Conservation (phyloP, 2,113 vertebrate species). For the Ursus arctos region DNA sequence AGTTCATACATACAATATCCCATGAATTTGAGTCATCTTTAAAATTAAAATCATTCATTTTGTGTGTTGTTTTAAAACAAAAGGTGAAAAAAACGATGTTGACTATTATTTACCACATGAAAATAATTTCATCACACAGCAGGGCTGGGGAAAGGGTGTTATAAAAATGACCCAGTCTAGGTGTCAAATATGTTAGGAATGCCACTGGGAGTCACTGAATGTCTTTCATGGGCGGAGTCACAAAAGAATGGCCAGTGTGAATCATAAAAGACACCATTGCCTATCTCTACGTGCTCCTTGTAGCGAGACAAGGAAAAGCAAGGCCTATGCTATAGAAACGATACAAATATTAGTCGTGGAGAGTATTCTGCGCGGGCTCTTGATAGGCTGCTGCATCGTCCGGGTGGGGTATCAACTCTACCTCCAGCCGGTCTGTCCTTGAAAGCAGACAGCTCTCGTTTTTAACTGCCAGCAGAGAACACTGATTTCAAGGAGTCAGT, state of each 20-base stretch:
- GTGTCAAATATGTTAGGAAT: slow-evolving; percentile 22
- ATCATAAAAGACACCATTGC: background rate
- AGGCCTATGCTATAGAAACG: background rate
- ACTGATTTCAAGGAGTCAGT: background rate
- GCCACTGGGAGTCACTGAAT: background rate
- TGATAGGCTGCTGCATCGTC: background rate
- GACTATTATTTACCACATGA: background rate
- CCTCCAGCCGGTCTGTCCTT: background rate
- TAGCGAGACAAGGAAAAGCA: background rate
- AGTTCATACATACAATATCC: background rate
- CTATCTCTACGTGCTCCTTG: background rate
- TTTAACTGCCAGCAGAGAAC: slow-evolving; percentile 12
- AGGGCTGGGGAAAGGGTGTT: background rate
- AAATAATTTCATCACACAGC: slow-evolving; percentile 18
- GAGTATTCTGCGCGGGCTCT: background rate
- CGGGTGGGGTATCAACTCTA: background rate
- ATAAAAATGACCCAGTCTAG: background rate
- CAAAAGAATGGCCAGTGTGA: background rate
- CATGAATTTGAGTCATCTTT: background rate
- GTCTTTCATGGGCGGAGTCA: background rate
- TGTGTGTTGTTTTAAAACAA: slow-evolving; percentile 27
- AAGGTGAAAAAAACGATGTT: background rate
- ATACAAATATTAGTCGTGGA: background rate
- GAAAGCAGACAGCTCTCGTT: slow-evolving; percentile 45
- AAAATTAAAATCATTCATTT: background rate